Percentiles rank a stretch among this genome's conserved stretches.
These are phyloP conservation scores for Platycheirus albimanus DNA, from an alignment of 2,888 invertebrate genomes.

Conservation along the genomic window DNA sequence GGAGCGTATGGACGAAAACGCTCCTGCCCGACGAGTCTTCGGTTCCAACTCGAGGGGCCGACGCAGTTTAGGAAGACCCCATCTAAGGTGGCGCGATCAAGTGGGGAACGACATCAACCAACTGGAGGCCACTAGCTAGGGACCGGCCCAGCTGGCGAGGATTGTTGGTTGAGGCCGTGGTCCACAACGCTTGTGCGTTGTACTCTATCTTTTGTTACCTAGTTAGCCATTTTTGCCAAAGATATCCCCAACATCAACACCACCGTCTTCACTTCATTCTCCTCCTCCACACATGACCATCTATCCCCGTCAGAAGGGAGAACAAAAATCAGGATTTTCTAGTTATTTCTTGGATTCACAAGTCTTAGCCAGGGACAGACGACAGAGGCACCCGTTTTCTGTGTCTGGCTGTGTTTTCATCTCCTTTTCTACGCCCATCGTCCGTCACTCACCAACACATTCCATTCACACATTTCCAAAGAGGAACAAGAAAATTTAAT, in stretches of 20 bases:
- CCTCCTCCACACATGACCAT: neutral
- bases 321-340: conserved; percentile 68
- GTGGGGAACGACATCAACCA: no score
- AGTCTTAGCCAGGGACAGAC: neutral
- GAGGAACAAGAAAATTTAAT: conserved; percentile 37
- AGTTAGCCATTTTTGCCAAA: no score
- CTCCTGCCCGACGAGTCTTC: no score
- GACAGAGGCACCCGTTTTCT: neutral
- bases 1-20: no score
- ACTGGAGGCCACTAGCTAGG: no score
- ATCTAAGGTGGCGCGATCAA: no score
- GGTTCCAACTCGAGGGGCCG: no score
- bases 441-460: conserved; percentile 68
- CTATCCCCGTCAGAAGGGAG: conserved; percentile 11
- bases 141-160: no score
- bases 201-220: no score
- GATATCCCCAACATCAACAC: conserved; percentile 5
- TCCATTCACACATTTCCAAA: conserved; percentile 65
- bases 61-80: no score
- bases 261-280: neutral
- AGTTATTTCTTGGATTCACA: conserved; percentile 42
- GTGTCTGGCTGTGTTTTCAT: neutral
- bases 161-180: no score
- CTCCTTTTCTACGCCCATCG: conserved; percentile 44
- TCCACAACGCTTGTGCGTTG: no score